A percentile compares a stretch with the other conserved stretches of the same genome.
phyloP scores from a whole-genome alignment of 2,113 vertebrate species.

The Cavia aperea region DNA sequence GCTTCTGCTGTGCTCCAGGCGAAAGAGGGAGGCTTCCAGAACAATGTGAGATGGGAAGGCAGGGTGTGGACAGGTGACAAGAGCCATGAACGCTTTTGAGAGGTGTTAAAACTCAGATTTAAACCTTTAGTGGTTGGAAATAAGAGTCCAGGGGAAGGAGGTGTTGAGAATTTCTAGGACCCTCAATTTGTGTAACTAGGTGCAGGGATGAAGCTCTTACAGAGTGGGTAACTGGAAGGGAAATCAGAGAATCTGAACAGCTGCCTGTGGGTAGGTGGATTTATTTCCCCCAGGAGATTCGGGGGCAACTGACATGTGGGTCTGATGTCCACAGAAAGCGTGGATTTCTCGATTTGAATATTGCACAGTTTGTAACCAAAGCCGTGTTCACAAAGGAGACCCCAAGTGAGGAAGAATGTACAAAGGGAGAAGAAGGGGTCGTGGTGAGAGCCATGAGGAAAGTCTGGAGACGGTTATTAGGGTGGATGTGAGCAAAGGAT shows the following conservation, averaged over 20 bases:
- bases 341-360: neutral
- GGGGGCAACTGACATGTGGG: rapidly evolving
- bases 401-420: neutral
- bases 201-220: neutral
- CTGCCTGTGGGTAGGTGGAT: neutral
- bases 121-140: neutral
- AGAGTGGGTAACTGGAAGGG: neutral
- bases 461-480: neutral
- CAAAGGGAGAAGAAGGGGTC: neutral
- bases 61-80: neutral
- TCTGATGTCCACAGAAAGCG: neutral
- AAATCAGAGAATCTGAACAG: neutral
- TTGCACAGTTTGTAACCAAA: neutral
- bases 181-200: neutral
- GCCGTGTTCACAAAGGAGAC: neutral
- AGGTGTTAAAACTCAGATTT: neutral
- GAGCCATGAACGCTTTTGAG: neutral
- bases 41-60: neutral
- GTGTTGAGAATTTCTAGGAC: neutral
- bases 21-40: neutral
- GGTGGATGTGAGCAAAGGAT: neutral
- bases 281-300: neutral
- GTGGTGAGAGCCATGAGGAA: neutral
- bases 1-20: no score
- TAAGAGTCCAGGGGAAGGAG: neutral